phyloP scores from a whole-genome alignment of 2,113 vertebrate species.

The Leucopsar rothschildi region DNA sequence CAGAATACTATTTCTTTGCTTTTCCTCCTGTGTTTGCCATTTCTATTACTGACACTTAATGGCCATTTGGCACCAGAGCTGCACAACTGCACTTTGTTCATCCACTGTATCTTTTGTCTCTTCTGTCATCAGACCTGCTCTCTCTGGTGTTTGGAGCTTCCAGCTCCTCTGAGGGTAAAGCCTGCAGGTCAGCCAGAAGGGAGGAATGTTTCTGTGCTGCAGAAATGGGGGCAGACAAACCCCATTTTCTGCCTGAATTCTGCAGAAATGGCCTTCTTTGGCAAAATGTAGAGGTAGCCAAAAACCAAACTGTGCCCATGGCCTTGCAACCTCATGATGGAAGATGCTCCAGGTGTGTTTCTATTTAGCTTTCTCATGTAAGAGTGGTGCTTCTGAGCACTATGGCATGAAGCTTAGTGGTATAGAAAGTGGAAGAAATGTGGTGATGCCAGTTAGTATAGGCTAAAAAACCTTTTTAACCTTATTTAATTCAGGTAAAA shows the following conservation, averaged over 20 bases:
- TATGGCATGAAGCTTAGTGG: neutral
- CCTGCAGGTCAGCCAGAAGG: neutral
- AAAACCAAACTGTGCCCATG: neutral
- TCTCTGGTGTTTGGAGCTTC: neutral
- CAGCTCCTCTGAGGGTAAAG: neutral
- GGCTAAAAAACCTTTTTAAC: neutral
- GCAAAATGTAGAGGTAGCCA: neutral
- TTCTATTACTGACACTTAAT: neutral
- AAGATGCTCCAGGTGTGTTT: neutral
- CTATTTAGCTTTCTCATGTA: neutral
- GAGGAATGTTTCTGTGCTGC: neutral
- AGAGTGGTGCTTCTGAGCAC: neutral
- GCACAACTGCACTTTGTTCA: neutral
- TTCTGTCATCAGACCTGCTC: accelerated
- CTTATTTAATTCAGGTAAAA: neutral
- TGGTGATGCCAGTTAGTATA: neutral
- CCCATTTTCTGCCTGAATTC: accelerated
- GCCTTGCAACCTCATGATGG: neutral
- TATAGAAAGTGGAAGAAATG: neutral
- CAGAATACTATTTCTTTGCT: neutral
- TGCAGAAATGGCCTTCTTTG: neutral
- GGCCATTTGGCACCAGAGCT: neutral
- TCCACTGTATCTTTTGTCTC: neutral
- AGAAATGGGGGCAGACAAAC: neutral
- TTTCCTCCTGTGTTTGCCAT: neutral